Percentiles rank a stretch among this genome's conserved stretches.
Evolutionary conservation across 2,113 vertebrate genomes (phyloP).

Genomic region (Eptesicus fuscus): DNA sequence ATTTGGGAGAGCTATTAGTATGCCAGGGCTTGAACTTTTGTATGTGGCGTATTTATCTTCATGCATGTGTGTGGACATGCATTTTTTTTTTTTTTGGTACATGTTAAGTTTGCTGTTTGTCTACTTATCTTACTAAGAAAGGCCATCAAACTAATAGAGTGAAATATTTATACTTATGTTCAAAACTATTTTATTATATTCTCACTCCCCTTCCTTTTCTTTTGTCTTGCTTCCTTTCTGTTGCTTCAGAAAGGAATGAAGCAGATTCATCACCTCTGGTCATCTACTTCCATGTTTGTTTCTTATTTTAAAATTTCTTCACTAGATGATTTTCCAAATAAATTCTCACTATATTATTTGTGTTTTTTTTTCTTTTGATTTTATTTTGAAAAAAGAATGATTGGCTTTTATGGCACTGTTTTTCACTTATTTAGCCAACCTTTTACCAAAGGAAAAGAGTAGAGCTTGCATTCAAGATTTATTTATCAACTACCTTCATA

Average conservation of each 20-base stretch:
- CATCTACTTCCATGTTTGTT: neutral
- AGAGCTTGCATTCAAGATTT: neutral
- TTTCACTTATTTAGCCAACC: neutral
- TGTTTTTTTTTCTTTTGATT: neutral
- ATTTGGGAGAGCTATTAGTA: accelerated
- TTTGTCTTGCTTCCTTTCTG: neutral
- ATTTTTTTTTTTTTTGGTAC: neutral
- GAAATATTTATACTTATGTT: neutral
- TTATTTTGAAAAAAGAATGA: neutral
- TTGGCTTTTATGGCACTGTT: neutral
- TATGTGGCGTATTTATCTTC: accelerated
- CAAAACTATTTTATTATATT: neutral
- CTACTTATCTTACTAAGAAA: neutral
- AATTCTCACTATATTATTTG: neutral
- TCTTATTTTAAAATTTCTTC: neutral
- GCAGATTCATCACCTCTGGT: neutral
- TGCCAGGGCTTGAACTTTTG: neutral
- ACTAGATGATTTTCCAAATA: neutral
- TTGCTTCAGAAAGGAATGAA: neutral
- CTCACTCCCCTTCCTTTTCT: neutral
- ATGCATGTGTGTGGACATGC: neutral
- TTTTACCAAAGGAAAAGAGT: neutral
- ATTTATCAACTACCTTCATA: neutral
- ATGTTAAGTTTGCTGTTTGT: neutral
- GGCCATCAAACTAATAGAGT: neutral